Evolutionary conservation across 2,888 invertebrate genomes (phyloP).

Genomic region (Meloe dianella): DNA sequence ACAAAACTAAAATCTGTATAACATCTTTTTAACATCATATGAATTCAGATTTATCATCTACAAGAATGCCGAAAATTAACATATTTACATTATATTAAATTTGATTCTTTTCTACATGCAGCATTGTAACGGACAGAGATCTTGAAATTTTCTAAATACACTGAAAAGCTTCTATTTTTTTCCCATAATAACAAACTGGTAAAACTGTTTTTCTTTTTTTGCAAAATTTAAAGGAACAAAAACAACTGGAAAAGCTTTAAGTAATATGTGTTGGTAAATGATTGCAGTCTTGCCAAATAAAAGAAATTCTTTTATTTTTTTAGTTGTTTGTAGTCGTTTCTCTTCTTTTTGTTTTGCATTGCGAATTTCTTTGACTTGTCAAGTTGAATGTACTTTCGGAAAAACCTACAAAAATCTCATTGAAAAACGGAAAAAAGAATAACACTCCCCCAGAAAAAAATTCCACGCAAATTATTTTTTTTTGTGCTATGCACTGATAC

Average conservation of each 20-base stretch:
- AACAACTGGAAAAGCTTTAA: slow-evolving; percentile 7
- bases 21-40: slow-evolving; percentile 16
- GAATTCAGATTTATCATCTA: slow-evolving; percentile 34
- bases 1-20: slow-evolving; percentile 3
- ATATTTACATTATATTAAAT: slow-evolving; percentile 36
- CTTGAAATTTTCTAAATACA: slow-evolving; percentile 46
- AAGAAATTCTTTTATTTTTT: slow-evolving; percentile 1
- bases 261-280: slow-evolving; percentile 6
- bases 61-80: slow-evolving; percentile 38
- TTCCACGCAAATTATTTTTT: slow-evolving; percentile 29
- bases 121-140: slow-evolving; percentile 45
- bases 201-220: slow-evolving; percentile 23
- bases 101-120: slow-evolving; percentile 44
- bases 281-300: slow-evolving; percentile 9
- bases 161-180: slow-evolving; percentile 40
- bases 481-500: slow-evolving; percentile 32
- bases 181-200: slow-evolving; percentile 39
- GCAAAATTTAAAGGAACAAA: slow-evolving; percentile 17
- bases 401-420: slow-evolving; percentile 28
- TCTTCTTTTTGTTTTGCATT: neutral
- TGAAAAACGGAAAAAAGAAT: slow-evolving; percentile 26
- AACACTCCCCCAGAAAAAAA: slow-evolving; percentile 36
- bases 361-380: slow-evolving; percentile 33
- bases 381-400: slow-evolving; percentile 16
- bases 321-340: neutral